Conservation (phyloP, 2,797 vertebrate species). For the Anas bahamensis region DNA sequence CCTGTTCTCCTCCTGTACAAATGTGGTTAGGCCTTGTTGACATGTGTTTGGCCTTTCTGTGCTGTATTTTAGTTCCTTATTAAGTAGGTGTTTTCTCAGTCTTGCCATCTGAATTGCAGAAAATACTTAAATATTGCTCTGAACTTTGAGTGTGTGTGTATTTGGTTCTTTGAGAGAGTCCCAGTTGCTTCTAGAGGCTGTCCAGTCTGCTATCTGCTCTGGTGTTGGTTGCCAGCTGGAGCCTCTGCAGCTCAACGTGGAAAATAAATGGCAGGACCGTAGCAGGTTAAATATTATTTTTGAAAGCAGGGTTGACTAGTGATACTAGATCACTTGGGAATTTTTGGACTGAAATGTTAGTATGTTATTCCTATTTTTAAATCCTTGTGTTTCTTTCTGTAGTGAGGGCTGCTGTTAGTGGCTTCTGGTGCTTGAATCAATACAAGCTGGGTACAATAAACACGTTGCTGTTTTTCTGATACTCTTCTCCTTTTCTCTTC, state of each 20-base stretch:
- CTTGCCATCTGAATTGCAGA: not conserved
- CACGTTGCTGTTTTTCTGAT: not conserved
- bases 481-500: not conserved
- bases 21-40: not conserved
- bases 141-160: not conserved
- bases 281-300: not conserved
- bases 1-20: not conserved
- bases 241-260: not conserved
- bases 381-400: constrained; percentile 40
- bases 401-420: constrained; percentile 34
- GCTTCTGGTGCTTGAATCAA: constrained; percentile 41
- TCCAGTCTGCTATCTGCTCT: rapidly evolving
- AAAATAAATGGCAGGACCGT: not conserved
- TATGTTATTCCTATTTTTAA: constrained; percentile 32
- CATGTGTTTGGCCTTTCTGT: not conserved
- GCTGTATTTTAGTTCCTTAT: not conserved
- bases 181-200: rapidly evolving
- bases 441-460: constrained; percentile 47
- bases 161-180: not conserved
- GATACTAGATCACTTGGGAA: not conserved
- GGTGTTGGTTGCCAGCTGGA: not conserved
- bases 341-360: constrained; percentile 12
- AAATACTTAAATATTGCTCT: not conserved
- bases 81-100: not conserved
- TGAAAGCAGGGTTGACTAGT: not conserved